Conservation (phyloP, 2,888 invertebrate genomes). For the Eupithecia exiguata region DNA sequence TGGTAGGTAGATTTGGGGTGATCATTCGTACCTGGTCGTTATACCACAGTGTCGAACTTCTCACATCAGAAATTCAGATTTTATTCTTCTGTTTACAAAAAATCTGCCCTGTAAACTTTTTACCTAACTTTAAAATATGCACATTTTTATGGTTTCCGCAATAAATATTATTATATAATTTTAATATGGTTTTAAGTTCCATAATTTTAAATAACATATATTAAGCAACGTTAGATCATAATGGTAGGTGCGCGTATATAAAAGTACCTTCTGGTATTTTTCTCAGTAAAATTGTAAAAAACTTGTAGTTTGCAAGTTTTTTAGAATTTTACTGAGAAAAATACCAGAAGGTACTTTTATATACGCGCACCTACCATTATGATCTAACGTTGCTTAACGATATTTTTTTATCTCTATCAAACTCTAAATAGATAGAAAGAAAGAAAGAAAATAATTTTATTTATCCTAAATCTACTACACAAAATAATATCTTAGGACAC, state of each 20-base stretch:
- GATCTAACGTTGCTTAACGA: no score
- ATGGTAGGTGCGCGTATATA: not conserved
- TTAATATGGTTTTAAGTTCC: not conserved
- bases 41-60: not conserved
- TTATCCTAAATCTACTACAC: no score
- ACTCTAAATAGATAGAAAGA: not conserved
- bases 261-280: not conserved
- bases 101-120: conserved; percentile 5
- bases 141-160: conserved; percentile 22
- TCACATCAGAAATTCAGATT: not conserved
- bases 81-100: not conserved
- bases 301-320: no score
- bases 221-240: not conserved
- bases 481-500: no score
- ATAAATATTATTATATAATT: not conserved
- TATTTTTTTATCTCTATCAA: not conserved
- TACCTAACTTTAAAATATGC: conserved; percentile 5
- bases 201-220: not conserved
- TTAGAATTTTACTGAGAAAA: no score
- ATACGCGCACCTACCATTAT: no score
- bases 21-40: no score
- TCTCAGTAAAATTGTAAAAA: not conserved
- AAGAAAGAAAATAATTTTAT: no score
- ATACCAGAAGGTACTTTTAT: no score
- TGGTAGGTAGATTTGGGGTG: no score